Percentiles rank a stretch among this genome's conserved stretches.
Conservation (phyloP, 2,888 invertebrate genomes). For the Agelastica alni region DNA sequence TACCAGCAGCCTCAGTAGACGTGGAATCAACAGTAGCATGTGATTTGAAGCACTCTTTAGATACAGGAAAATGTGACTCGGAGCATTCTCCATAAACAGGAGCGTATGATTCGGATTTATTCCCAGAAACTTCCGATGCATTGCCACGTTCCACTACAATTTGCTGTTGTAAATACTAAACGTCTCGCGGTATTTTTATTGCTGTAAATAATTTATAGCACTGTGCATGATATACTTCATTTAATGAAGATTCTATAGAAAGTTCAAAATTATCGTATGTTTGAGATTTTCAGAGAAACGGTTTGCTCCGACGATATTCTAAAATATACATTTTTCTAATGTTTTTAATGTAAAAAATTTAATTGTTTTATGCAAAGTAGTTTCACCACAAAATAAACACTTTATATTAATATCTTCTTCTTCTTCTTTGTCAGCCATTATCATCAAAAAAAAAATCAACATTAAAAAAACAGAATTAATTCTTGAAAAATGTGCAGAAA, state of each 20-base stretch:
- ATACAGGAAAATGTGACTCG: no score
- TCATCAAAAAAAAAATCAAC: no score
- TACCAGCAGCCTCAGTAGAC: conserved; percentile 3
- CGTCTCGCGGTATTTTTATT: background rate
- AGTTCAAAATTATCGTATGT: conserved; percentile 12
- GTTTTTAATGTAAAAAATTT: background rate
- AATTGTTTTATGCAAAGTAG: conserved; percentile 1
- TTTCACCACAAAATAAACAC: conserved; percentile 9
- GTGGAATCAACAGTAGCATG: conserved; percentile 1
- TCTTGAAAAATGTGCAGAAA: no score
- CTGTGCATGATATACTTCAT: background rate
- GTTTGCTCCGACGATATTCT: conserved; percentile 2
- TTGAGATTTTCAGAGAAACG: conserved; percentile 5
- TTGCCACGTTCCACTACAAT: conserved; percentile 10
- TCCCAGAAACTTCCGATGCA: conserved; percentile 4
- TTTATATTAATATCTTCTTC: conserved; percentile 7
- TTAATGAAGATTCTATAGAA: conserved; percentile 1
- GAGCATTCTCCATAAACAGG: conserved; percentile 6
- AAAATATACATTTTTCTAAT: background rate
- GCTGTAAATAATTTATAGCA: background rate
- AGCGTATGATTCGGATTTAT: conserved; percentile 8
- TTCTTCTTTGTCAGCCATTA: no score
- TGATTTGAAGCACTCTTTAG: no score
- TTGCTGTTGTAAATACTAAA: conserved; percentile 10
- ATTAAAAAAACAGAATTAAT: no score